Evolutionary conservation across 2,888 invertebrate genomes (phyloP).

Genomic region (Dorcus parallelipipedus): DNA sequence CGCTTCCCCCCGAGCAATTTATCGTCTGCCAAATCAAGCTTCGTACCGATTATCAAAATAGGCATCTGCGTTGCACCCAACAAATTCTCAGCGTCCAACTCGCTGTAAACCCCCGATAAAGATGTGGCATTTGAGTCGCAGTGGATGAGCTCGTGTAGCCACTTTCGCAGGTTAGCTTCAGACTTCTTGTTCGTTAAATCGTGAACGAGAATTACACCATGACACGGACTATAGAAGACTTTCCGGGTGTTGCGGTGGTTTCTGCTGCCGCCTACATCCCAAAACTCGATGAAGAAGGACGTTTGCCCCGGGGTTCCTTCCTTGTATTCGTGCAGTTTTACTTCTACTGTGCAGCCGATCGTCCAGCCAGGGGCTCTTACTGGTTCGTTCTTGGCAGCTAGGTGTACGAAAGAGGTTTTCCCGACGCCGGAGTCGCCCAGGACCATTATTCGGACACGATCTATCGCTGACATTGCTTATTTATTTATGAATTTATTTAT

Average conservation of each 20-base stretch:
- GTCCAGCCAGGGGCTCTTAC: slow-evolving; percentile 90
- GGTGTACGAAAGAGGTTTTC: slow-evolving; percentile 90
- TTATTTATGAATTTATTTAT: slow-evolving; percentile 12
- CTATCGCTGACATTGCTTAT: slow-evolving; percentile 71
- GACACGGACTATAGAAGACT: slow-evolving; percentile 90
- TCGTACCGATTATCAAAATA: slow-evolving; percentile 91
- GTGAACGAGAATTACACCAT: slow-evolving; percentile 94
- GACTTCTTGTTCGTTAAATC: slow-evolving; percentile 96
- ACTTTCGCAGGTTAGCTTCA: slow-evolving; percentile 87
- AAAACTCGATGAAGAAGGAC: slow-evolving; percentile 90
- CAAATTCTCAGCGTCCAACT: slow-evolving; percentile 83
- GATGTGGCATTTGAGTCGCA: slow-evolving; percentile 57
- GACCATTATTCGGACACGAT: slow-evolving; percentile 87
- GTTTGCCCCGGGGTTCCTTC: slow-evolving; percentile 91
- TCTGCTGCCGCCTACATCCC: slow-evolving; percentile 95
- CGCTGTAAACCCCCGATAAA: slow-evolving; percentile 51
- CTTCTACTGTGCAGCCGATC: slow-evolving; percentile 93
- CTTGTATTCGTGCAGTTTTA: slow-evolving; percentile 91
- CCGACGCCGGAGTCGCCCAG: slow-evolving; percentile 94
- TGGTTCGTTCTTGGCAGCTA: slow-evolving; percentile 85
- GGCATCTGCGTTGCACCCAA: slow-evolving; percentile 86
- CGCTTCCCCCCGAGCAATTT: slow-evolving; percentile 63
- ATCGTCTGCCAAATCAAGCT: slow-evolving; percentile 81
- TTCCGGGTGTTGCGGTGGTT: slow-evolving; percentile 90
- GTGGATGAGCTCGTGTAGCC: slow-evolving; percentile 87